phyloP scores from a whole-genome alignment of 2,888 invertebrate genomes.

The Lacanobia wlatinum region DNA sequence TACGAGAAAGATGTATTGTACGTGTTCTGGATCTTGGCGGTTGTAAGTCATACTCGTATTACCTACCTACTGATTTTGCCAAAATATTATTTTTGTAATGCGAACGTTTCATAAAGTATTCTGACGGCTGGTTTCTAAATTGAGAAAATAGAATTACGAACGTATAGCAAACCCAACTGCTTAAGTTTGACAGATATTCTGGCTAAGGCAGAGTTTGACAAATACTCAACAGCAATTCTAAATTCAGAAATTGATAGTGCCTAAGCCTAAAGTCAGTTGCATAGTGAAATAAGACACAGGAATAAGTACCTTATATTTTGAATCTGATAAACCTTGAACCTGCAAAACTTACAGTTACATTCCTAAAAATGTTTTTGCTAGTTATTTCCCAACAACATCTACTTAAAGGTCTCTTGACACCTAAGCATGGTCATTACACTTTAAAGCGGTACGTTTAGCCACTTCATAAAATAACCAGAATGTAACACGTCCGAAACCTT shows the following conservation, averaged over 20 bases:
- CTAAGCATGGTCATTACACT: slow-evolving; percentile 24
- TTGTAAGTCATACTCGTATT: background rate
- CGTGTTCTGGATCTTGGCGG: background rate
- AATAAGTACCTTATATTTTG: background rate
- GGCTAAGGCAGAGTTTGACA: no score
- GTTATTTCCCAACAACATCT: background rate
- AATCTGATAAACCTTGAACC: no score
- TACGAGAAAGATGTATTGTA: slow-evolving; percentile 12
- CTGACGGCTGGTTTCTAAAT: no score
- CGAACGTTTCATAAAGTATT: no score
- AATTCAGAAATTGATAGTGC: no score
- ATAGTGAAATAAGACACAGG: background rate
- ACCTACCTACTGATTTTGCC: background rate
- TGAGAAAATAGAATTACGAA: background rate
- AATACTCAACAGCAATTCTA: no score
- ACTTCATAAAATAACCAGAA: slow-evolving; percentile 56
- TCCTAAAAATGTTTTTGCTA: background rate
- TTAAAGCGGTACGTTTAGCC: slow-evolving; percentile 49
- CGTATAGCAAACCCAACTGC: background rate
- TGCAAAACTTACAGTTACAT: background rate
- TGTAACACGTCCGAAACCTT: slow-evolving; percentile 50
- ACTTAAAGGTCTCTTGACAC: slow-evolving; percentile 4
- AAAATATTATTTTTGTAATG: background rate
- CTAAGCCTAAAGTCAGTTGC: no score
- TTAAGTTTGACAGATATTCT: no score